Conservation (phyloP, 2,888 invertebrate species). For the Drosophila leonis region DNA sequence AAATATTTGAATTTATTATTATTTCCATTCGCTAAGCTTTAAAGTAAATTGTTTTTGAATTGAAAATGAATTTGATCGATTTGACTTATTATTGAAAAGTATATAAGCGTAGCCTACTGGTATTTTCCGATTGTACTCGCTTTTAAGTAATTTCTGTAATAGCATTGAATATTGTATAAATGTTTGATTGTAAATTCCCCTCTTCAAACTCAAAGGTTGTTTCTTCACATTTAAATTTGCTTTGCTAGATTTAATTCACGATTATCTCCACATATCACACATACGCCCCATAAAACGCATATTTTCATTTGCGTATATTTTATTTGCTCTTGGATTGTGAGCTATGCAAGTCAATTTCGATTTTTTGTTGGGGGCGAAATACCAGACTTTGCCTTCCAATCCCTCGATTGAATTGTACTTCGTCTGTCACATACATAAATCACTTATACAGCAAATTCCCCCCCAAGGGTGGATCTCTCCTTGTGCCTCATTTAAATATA, state of each 20-base stretch:
- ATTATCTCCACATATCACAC: constrained; percentile 36
- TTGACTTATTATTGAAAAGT: neutral
- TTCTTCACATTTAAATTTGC: constrained; percentile 5
- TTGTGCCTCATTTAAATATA: constrained; percentile 61
- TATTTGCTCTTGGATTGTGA: constrained; percentile 4
- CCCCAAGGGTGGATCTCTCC: neutral
- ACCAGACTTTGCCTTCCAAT: neutral
- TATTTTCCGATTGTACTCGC: neutral
- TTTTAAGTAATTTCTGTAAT: neutral
- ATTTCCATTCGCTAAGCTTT: no score
- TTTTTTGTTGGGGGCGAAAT: constrained; percentile 38
- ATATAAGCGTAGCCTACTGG: neutral
- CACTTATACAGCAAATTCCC: constrained; percentile 28
- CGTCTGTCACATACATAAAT: constrained; percentile 58
- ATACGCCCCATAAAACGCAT: constrained; percentile 37
- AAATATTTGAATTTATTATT: no score
- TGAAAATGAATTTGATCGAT: neutral
- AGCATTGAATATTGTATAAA: neutral
- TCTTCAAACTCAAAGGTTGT: neutral
- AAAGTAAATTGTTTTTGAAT: neutral
- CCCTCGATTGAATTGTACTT: constrained; percentile 30
- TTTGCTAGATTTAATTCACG: constrained; percentile 6
- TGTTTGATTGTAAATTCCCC: neutral
- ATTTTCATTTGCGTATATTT: neutral
- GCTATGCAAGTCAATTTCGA: constrained; percentile 55